Evolutionary conservation across 2,888 invertebrate species (phyloP).

Genomic region (Nomada ferruginata): DNA sequence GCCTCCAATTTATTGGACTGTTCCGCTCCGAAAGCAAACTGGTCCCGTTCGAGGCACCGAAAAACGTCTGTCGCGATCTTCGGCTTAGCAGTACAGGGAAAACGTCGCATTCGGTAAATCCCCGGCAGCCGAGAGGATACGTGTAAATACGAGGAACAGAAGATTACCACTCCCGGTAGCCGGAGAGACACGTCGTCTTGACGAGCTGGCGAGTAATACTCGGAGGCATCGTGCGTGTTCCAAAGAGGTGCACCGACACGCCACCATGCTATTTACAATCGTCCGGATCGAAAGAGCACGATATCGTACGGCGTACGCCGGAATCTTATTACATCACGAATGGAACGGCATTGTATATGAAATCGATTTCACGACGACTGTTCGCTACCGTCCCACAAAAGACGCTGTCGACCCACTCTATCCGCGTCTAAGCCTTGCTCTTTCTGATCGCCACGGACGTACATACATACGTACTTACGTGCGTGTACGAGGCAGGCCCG

Average conservation of each 20-base stretch:
- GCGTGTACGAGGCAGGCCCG: constrained; percentile 27
- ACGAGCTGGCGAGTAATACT: constrained; percentile 50
- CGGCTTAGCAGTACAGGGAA: constrained; percentile 45
- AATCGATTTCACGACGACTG: constrained; percentile 64
- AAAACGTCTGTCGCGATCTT: constrained; percentile 50
- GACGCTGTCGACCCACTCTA: constrained; percentile 10
- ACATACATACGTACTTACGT: not conserved
- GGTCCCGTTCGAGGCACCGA: not conserved
- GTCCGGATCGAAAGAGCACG: constrained; percentile 41
- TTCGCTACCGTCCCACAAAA: constrained; percentile 30
- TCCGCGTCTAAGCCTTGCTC: not conserved
- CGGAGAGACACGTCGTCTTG: constrained; percentile 35
- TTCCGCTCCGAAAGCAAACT: not conserved
- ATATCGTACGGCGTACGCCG: constrained; percentile 41
- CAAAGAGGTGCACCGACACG: not conserved
- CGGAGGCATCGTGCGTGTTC: constrained; percentile 22
- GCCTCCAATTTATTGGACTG: not conserved
- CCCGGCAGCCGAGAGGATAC: constrained; percentile 57
- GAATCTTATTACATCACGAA: constrained; percentile 53
- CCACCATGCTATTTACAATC: constrained; percentile 51
- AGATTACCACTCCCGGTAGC: constrained; percentile 54
- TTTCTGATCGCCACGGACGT: constrained; percentile 1
- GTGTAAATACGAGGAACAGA: constrained; percentile 65
- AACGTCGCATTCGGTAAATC: constrained; percentile 61
- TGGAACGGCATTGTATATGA: constrained; percentile 45